Conservation (phyloP, 2,888 invertebrate genomes). For the Ophioninae sp. region DNA sequence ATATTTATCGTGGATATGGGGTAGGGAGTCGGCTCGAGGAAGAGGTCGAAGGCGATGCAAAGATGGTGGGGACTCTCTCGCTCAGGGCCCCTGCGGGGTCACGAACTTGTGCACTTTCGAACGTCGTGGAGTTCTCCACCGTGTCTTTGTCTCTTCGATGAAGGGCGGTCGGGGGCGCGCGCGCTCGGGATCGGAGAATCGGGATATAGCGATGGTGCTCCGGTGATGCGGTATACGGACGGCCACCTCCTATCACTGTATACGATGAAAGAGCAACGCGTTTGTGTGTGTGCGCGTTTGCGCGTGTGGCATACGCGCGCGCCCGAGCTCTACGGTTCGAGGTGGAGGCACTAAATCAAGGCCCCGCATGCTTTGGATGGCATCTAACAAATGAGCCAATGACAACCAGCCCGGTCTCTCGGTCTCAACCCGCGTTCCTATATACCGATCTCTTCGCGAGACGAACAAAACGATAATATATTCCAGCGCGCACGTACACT, state of each 20-base stretch:
- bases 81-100: slow-evolving; percentile 62
- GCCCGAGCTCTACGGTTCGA: slow-evolving; percentile 69
- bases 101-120: slow-evolving; percentile 72
- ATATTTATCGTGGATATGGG: background rate
- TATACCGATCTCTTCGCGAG: slow-evolving; percentile 67
- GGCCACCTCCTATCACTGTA: slow-evolving; percentile 39
- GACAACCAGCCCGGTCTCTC: slow-evolving; percentile 78
- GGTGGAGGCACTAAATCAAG: slow-evolving; percentile 81
- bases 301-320: slow-evolving; percentile 39
- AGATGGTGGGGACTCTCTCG: slow-evolving; percentile 30
- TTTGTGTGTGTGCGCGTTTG: no score
- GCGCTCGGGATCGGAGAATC: slow-evolving; percentile 68
- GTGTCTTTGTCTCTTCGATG: slow-evolving; percentile 78
- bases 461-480: slow-evolving; percentile 81
- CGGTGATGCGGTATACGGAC: slow-evolving; percentile 55
- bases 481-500: slow-evolving; percentile 71
- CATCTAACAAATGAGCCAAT: slow-evolving; percentile 81
- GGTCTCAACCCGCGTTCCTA: slow-evolving; percentile 61
- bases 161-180: slow-evolving; percentile 70
- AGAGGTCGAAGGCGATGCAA: slow-evolving; percentile 30
- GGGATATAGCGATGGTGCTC: slow-evolving; percentile 65
- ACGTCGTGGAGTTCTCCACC: slow-evolving; percentile 65
- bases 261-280: slow-evolving; percentile 29
- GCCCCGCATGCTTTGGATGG: slow-evolving; percentile 81
- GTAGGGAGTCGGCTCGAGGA: slow-evolving; percentile 10